phyloP scores from a whole-genome alignment of 1,140 invertebrate species.

The Ruditapes philippinarum region DNA sequence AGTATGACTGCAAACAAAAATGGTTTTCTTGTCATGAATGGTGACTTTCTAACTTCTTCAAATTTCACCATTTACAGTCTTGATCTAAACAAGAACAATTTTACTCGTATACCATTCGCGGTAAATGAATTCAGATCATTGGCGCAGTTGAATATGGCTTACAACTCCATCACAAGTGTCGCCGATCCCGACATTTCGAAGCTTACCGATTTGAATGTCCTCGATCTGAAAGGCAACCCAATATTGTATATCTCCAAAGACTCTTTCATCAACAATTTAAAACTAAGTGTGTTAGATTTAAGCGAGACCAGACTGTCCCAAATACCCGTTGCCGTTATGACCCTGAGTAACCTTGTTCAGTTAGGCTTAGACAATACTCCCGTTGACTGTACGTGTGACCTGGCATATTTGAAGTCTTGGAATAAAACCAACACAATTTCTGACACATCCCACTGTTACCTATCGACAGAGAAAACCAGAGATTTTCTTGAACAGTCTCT shows the following conservation, averaged over 20 bases:
- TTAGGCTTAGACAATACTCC: neutral
- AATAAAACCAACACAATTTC: neutral
- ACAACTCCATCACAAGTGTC: neutral
- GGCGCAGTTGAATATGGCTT: neutral
- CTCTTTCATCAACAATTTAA: neutral
- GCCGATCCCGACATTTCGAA: conserved; percentile 1
- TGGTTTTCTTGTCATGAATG: neutral
- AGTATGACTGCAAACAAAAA: neutral
- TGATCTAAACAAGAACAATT: neutral
- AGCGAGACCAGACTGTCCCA: neutral
- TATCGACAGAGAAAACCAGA: neutral
- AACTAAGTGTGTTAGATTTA: neutral
- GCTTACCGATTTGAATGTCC: neutral
- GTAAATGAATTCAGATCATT: neutral
- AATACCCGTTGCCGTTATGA: neutral
- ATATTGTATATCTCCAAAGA: neutral
- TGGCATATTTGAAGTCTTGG: neutral
- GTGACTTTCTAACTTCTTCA: neutral
- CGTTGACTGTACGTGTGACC: neutral
- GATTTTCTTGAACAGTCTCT: neutral
- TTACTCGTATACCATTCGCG: neutral
- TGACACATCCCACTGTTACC: neutral
- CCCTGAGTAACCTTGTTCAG: neutral
- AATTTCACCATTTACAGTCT: neutral
- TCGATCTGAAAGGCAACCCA: neutral